Conservation (phyloP, 2,113 vertebrate genomes). For the Zootoca vivipara region DNA sequence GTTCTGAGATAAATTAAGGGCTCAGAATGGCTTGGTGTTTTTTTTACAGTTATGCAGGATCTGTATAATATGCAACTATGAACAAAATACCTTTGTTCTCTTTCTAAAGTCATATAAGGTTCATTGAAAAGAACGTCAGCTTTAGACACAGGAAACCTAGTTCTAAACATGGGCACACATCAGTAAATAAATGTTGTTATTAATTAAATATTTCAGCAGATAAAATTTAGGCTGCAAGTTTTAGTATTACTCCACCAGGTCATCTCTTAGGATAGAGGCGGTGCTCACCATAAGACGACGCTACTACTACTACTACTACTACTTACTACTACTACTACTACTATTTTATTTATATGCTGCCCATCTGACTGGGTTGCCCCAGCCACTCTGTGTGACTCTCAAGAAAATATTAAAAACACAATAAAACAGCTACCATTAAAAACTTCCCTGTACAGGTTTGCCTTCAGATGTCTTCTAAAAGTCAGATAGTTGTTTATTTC, state of each 20-base stretch:
- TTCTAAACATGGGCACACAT: not conserved
- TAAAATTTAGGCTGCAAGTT: conserved; percentile 4
- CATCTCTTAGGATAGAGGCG: not conserved
- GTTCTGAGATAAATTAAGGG: not conserved
- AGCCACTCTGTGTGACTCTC: too few relatives aligned
- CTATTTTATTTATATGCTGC: too few relatives aligned
- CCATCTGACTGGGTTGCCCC: too few relatives aligned
- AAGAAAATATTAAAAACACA: too few relatives aligned
- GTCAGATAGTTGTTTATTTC: too few relatives aligned
- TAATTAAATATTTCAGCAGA: conserved; percentile 38
- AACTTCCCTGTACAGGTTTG: too few relatives aligned
- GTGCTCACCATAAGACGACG: not conserved
- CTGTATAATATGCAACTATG: not conserved
- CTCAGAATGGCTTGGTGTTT: not conserved
- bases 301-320: too few relatives aligned
- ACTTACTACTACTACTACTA: too few relatives aligned
- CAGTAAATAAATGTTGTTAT: conserved; percentile 53
- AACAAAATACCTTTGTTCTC: not conserved
- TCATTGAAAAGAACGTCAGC: not conserved
- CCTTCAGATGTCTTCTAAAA: too few relatives aligned
- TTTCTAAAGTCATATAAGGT: not conserved
- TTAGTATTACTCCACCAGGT: conserved; percentile 47
- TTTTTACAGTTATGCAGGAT: conserved; percentile 3
- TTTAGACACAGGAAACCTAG: not conserved
- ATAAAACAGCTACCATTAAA: too few relatives aligned